A percentile compares a stretch with the other conserved stretches of the same genome.
Evolutionary conservation across 2,888 invertebrate species (phyloP).

Genomic region (Hyalella azteca): DNA sequence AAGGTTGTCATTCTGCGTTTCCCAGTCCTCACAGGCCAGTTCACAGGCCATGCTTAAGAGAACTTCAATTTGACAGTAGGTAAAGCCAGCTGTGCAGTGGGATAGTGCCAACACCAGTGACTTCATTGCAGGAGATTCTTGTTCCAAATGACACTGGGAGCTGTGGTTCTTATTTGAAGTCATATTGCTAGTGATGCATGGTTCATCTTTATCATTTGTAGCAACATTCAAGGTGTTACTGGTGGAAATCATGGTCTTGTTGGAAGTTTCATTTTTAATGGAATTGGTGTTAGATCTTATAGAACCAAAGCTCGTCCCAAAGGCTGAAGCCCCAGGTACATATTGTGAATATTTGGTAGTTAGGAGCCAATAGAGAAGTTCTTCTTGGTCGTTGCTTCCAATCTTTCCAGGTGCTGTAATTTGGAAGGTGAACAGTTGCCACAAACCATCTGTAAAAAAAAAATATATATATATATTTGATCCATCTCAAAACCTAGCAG

Average conservation of each 20-base stretch:
- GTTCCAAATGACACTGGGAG: too few species aligned
- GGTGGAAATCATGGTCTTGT: too few species aligned
- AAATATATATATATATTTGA: not conserved
- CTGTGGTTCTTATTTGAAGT: too few species aligned
- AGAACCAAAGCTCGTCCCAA: too few species aligned
- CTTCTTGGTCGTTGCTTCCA: slow-evolving; percentile 4
- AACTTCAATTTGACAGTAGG: slow-evolving; percentile 42
- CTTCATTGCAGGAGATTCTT: too few species aligned
- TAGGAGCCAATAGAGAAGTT: slow-evolving; percentile 45
- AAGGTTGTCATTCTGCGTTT: too few species aligned
- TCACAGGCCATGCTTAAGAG: slow-evolving; percentile 35
- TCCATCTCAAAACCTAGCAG: not conserved
- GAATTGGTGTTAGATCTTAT: too few species aligned
- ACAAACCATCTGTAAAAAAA: slow-evolving; percentile 44
- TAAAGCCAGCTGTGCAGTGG: slow-evolving; percentile 45
- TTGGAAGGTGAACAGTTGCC: slow-evolving; percentile 50
- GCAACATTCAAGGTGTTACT: too few species aligned
- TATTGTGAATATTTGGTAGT: not conserved
- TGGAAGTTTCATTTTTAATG: too few species aligned
- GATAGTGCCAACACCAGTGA: slow-evolving; percentile 38
- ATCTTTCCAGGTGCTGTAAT: not conserved
- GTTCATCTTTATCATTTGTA: too few species aligned
- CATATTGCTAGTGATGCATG: too few species aligned
- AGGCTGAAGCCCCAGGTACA: too few species aligned
- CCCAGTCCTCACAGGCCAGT: slow-evolving; percentile 20